Evolutionary conservation across 2,888 invertebrate species (phyloP).

Genomic region (Stegana nigrithorax): DNA sequence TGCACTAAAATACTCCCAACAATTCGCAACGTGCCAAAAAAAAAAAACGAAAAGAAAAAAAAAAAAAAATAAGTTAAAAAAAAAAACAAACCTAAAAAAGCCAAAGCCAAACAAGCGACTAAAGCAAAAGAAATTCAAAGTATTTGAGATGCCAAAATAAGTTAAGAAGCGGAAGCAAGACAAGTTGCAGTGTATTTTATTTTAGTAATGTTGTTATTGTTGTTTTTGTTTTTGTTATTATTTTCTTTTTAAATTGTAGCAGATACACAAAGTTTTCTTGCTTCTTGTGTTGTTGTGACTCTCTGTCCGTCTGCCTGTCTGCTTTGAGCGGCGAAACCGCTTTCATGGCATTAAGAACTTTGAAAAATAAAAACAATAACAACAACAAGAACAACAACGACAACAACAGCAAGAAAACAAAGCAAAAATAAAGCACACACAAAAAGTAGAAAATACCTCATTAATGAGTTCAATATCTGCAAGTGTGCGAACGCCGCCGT

Average conservation of each 20-base stretch:
- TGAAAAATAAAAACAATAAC: not conserved
- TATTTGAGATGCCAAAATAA: conserved; percentile 11
- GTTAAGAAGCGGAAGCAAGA: conserved; percentile 7
- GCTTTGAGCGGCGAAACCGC: conserved; percentile 10
- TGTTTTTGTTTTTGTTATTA: no score
- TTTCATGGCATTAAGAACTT: conserved; percentile 13
- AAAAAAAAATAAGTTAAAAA: conserved; percentile 5
- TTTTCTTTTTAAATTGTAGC: no score
- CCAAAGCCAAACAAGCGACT: not conserved
- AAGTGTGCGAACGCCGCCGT: conserved; percentile 44
- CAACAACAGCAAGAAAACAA: not conserved
- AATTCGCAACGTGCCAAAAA: not conserved
- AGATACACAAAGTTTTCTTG: conserved; percentile 11
- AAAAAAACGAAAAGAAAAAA: not conserved
- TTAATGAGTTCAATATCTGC: conserved; percentile 57
- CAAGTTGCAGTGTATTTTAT: conserved; percentile 7
- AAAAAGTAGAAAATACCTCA: conserved; percentile 24
- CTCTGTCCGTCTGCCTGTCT: not conserved
- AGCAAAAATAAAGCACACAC: not conserved
- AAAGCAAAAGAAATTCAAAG: not conserved
- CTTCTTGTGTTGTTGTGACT: not conserved
- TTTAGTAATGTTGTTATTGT: not conserved
- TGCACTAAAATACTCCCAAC: no score
- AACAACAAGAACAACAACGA: not conserved
- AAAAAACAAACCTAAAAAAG: not conserved